Evolutionary conservation across 2,797 vertebrate species (phyloP), one percentile per base, ranked within the genome.

Genomic region (Dallia pectoralis): DNA sequence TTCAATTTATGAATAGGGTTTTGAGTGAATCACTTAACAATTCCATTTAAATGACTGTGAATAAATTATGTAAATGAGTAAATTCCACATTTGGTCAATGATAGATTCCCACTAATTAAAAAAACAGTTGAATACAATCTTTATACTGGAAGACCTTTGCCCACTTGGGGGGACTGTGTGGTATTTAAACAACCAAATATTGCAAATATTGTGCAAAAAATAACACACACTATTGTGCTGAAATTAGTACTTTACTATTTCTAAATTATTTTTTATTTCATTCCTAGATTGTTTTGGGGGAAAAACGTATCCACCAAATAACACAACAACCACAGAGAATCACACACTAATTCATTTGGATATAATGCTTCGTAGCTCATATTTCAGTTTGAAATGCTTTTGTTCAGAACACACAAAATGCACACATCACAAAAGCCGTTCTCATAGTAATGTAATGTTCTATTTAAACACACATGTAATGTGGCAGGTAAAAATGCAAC

Each of bases 391-490:
- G 75, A 85, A 88, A 87, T 76, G 71, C 79, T 79, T 81, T 85
- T 79, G 74, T 87, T 84, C 87, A 88, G 83, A 92, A 86, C 84
- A 91, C 92, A 93, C 85, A 82, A 81, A 89, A 89, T 87, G 87
- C 86, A 90, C 90, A 91, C 61, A 64, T 91, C 89, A 92, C 89
- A 86, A 90, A 92, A 92, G 89, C 90, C 89, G 86, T 85, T 91
- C 79, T 88, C 66, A 25, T 84, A 44, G 40, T 14, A 44, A 82
- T 53, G 29, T 72, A 85, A 79, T 87, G 74, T 81, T 63, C 71
- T 68, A 48, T 48, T 49, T 22, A 49, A 27, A 76, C 75, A 82
- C 80, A 74, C 78, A 32, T 51, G 75, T 78, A 75, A 74, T 63
- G 68, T 59, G 22, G 77, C 74, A 67, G 64, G 63, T 69, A 76